These are phyloP conservation scores for Sisor rabdophorus DNA, from an alignment of 2,113 vertebrate species.

Conservation along the genomic window DNA sequence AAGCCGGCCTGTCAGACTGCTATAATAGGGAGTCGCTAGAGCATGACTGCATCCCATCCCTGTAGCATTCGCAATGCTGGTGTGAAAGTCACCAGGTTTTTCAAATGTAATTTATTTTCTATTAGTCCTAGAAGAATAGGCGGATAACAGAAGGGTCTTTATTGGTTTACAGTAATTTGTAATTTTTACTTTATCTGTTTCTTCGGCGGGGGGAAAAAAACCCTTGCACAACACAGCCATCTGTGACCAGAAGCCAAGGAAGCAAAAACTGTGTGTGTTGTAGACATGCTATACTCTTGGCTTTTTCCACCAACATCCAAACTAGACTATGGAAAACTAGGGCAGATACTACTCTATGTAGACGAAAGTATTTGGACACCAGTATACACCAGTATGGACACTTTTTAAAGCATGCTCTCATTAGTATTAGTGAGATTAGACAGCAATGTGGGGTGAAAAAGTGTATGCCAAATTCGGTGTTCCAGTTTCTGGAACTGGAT, in stretches of 20 bases:
- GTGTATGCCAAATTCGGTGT: too few relatives aligned
- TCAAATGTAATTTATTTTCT: background rate
- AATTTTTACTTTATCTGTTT: background rate
- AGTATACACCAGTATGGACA: too few relatives aligned
- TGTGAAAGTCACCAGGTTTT: constrained; percentile 33
- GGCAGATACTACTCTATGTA: too few relatives aligned
- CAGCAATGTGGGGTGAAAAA: too few relatives aligned
- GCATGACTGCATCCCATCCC: constrained; percentile 29
- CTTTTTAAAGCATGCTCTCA: too few relatives aligned
- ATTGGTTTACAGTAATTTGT: background rate
- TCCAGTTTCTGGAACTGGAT: too few relatives aligned
- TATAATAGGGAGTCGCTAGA: constrained; percentile 27
- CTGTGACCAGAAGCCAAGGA: background rate
- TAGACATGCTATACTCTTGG: background rate
- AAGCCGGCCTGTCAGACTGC: constrained; percentile 27
- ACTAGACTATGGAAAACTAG: background rate
- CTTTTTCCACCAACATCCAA: background rate
- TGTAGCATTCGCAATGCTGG: constrained; percentile 11
- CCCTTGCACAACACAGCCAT: background rate
- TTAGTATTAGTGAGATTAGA: too few relatives aligned
- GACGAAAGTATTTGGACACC: too few relatives aligned
- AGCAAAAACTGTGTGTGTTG: background rate
- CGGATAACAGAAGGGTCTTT: background rate
- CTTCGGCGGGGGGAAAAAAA: too few relatives aligned
- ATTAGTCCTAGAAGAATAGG: constrained; percentile 3